Conservation (phyloP, 2,888 invertebrate genomes). For the Sclerodermus sp. region DNA sequence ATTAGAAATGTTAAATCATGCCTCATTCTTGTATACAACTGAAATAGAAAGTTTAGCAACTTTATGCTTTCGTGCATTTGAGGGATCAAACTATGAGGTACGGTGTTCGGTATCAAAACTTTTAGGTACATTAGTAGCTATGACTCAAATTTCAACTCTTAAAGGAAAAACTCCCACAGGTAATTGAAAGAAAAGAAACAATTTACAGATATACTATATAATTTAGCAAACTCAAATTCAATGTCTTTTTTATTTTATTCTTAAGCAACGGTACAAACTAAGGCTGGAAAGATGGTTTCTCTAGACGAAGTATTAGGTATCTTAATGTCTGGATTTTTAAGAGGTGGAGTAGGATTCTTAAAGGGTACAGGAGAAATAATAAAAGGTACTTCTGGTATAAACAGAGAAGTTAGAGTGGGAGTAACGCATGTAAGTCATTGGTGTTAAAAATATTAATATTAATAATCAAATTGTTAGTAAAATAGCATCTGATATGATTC, state of each 20-base stretch:
- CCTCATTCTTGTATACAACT: constrained; percentile 80
- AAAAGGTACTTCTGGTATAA: constrained; percentile 90
- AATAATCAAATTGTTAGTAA: background rate
- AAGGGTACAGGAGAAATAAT: constrained; percentile 95
- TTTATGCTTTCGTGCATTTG: constrained; percentile 88
- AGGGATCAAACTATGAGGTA: constrained; percentile 90
- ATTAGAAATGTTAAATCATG: constrained; percentile 84
- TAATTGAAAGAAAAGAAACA: constrained; percentile 27
- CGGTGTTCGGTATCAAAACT: constrained; percentile 90
- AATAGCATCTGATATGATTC: constrained; percentile 3
- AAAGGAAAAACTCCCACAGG: constrained; percentile 61
- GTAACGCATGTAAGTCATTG: constrained; percentile 83
- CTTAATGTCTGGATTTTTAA: constrained; percentile 89
- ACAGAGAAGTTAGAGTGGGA: constrained; percentile 94
- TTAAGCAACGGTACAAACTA: constrained; percentile 62
- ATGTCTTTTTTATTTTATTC: constrained; percentile 23
- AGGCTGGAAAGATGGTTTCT: constrained; percentile 71
- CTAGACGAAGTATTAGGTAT: constrained; percentile 90
- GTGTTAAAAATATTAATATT: constrained; percentile 2
- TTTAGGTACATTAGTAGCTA: constrained; percentile 83
- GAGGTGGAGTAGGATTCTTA: constrained; percentile 91
- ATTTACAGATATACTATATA: too few species aligned
- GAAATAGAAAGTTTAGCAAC: constrained; percentile 92
- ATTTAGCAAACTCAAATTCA: background rate
- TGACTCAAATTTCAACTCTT: constrained; percentile 71